These are phyloP conservation scores for Calameuta filiformis DNA, from an alignment of 2,888 invertebrate species.

Conservation along the genomic window DNA sequence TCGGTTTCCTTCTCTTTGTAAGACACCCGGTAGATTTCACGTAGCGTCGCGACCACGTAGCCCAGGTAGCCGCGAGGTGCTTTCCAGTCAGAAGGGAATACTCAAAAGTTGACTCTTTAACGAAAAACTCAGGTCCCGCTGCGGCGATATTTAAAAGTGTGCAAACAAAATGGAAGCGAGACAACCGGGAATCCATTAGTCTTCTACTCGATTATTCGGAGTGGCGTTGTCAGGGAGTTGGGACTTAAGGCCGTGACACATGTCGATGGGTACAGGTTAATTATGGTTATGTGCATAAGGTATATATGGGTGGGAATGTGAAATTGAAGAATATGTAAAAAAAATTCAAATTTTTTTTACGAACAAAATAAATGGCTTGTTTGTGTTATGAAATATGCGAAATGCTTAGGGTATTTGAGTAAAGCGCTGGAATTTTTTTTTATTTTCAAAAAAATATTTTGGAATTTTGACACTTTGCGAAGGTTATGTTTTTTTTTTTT, in stretches of 20 bases:
- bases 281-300: neutral
- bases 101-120: constrained; percentile 1
- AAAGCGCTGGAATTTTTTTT: neutral
- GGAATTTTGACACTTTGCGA: too few species aligned
- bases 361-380: neutral
- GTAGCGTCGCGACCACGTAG: constrained; percentile 4
- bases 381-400: neutral
- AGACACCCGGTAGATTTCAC: constrained; percentile 5
- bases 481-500: neutral
- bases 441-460: too few species aligned
- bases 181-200: constrained; percentile 44
- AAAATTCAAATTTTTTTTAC: neutral
- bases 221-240: constrained; percentile 29
- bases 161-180: constrained; percentile 42
- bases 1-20: neutral
- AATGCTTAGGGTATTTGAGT: neutral
- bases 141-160: constrained; percentile 47
- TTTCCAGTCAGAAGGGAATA: neutral
- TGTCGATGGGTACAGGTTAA: neutral
- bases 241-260: neutral
- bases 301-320: neutral
- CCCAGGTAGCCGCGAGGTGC: neutral
- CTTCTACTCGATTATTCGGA: constrained; percentile 47
- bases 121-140: constrained; percentile 1
- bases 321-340: neutral